Percentiles rank a stretch among this genome's conserved stretches.
phyloP scores from a whole-genome alignment of 2,113 vertebrate genomes.

The Sus scrofa region DNA sequence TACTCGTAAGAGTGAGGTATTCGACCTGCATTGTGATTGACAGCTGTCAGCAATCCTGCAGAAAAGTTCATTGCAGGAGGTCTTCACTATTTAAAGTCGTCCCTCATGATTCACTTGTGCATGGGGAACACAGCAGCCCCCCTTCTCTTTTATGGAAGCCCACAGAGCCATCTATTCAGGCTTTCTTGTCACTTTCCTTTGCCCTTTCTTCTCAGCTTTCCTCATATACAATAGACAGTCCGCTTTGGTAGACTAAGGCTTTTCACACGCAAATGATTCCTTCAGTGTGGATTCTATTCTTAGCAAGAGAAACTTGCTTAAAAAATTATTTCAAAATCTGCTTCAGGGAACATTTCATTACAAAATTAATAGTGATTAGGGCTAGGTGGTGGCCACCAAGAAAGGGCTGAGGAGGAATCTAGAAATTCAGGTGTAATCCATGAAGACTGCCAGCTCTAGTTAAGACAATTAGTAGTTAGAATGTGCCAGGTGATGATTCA shows the following conservation, averaged over 20 bases:
- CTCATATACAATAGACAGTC: neutral
- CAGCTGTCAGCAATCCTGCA: neutral
- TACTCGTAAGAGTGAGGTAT: neutral
- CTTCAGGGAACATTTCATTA: neutral
- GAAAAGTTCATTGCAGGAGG: neutral
- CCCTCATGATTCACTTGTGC: neutral
- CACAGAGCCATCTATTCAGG: neutral
- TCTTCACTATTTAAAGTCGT: neutral
- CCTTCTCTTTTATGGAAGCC: neutral
- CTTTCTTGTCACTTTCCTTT: neutral
- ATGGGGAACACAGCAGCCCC: neutral
- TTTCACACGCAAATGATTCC: neutral
- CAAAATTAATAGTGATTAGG: conserved; percentile 27
- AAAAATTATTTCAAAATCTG: conserved; percentile 52
- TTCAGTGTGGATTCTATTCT: conserved; percentile 40
- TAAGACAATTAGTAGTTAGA: neutral
- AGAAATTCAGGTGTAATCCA: conserved; percentile 1
- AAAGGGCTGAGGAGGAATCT: neutral
- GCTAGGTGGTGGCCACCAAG: neutral
- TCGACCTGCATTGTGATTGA: neutral
- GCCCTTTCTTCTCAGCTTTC: neutral
- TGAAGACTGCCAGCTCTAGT: neutral
- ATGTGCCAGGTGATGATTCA: neutral
- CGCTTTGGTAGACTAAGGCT: conserved; percentile 29
- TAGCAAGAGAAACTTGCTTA: neutral